Conservation (phyloP, 2,113 vertebrate species). For the Ochotona curzoniae region DNA sequence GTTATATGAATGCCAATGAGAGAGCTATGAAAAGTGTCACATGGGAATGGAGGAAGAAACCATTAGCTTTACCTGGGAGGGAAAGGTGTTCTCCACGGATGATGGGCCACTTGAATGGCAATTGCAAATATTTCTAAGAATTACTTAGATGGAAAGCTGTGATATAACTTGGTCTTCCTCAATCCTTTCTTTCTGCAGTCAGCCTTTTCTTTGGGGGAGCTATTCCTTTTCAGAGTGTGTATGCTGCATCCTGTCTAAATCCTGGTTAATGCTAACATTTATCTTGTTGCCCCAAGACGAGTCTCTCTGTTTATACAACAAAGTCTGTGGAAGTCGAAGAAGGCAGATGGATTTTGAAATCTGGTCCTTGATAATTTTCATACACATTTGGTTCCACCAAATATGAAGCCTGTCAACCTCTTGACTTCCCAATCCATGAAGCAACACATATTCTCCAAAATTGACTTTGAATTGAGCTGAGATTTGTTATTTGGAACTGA, state of each 20-base stretch:
- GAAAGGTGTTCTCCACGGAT: neutral
- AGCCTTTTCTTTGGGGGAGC: neutral
- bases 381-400: neutral
- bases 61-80: neutral
- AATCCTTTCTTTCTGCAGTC: neutral
- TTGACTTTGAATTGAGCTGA: neutral
- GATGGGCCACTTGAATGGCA: neutral
- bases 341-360: neutral
- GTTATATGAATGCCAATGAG: neutral
- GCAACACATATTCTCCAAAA: neutral
- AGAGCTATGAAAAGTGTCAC: neutral
- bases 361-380: neutral
- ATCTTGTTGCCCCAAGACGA: neutral
- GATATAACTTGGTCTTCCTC: neutral
- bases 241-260: neutral
- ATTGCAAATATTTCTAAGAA: neutral
- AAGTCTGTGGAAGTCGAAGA: neutral
- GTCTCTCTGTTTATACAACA: neutral
- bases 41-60: neutral
- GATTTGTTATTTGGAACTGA: constrained; percentile 17
- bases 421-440: neutral
- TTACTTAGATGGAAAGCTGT: neutral
- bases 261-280: neutral
- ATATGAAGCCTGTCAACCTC: constrained; percentile 25
- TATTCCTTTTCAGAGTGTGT: neutral